Percentiles rank a stretch among this genome's conserved stretches.
Evolutionary conservation across 2,888 invertebrate genomes (phyloP).

Genomic region (Agrotis clavis): DNA sequence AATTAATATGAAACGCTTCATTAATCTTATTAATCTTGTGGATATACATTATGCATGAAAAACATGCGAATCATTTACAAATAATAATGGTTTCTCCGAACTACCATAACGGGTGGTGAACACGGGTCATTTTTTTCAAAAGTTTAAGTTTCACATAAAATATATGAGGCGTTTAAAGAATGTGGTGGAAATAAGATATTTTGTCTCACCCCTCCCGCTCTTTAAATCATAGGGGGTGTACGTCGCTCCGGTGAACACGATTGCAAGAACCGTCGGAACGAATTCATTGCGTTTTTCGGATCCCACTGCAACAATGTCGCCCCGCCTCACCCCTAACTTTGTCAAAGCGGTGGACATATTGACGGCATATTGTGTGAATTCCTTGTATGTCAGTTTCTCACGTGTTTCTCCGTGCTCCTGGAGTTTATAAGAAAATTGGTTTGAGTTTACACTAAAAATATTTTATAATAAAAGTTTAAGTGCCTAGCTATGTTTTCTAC

Average conservation of each 20-base stretch:
- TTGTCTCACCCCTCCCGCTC: constrained; percentile 76
- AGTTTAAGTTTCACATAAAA: constrained; percentile 38
- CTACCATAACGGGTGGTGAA: background rate
- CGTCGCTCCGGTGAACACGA: constrained; percentile 84
- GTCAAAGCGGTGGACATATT: constrained; percentile 88
- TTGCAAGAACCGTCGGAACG: constrained; percentile 87
- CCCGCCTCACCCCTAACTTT: constrained; percentile 85
- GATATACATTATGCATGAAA: constrained; percentile 6
- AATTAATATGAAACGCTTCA: constrained; percentile 9
- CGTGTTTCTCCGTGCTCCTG: constrained; percentile 91
- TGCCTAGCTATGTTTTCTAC: background rate
- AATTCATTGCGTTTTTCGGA: constrained; percentile 92
- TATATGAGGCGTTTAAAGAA: constrained; percentile 54
- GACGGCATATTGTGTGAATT: constrained; percentile 89
- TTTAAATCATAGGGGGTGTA: constrained; percentile 78
- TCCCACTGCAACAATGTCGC: constrained; percentile 91
- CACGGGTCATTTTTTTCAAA: constrained; percentile 13
- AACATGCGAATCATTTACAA: background rate
- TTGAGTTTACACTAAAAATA: background rate
- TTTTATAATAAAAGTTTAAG: background rate
- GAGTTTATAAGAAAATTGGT: constrained; percentile 7
- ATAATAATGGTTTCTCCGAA: constrained; percentile 6
- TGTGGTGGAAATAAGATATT: constrained; percentile 55
- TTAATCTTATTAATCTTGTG: constrained; percentile 15
- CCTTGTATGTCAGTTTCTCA: constrained; percentile 87